Conservation (phyloP, 2,888 invertebrate species). For the Chydorus sphaericus region DNA sequence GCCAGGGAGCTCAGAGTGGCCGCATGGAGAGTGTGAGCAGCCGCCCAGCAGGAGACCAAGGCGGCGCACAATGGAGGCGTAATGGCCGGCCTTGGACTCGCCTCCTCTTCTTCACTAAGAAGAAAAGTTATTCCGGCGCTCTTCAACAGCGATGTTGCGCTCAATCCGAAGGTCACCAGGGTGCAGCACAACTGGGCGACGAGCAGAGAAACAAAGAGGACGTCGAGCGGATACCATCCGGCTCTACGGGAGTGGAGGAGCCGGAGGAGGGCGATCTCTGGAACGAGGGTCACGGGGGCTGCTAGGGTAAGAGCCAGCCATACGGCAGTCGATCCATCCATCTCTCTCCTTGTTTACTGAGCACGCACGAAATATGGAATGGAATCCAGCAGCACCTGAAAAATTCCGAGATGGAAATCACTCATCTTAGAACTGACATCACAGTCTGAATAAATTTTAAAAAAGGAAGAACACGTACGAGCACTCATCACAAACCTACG, state of each 20-base stretch:
- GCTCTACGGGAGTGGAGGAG: slow-evolving; percentile 34
- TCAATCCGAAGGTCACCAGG: slow-evolving; percentile 10
- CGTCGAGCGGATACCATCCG: slow-evolving; percentile 37
- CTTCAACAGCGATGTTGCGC: slow-evolving; percentile 12
- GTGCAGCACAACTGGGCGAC: slow-evolving; percentile 23
- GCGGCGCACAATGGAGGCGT: slow-evolving; percentile 28
- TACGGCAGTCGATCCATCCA: slow-evolving; percentile 12
- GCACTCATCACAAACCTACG: no score
- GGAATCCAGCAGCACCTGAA: no score
- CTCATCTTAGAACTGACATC: no score
- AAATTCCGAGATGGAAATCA: no score
- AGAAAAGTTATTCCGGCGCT: slow-evolving; percentile 9
- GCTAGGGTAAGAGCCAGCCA: slow-evolving; percentile 19
- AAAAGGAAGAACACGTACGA: no score
- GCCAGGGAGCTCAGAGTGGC: slow-evolving; percentile 36
- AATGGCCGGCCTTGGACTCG: slow-evolving; percentile 22
- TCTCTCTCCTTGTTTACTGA: not conserved
- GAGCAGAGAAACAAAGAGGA: slow-evolving; percentile 34
- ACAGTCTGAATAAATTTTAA: no score
- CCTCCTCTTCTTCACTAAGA: slow-evolving; percentile 17
- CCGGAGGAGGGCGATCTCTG: slow-evolving; percentile 29
- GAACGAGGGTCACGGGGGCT: slow-evolving; percentile 1
- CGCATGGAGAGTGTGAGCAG: slow-evolving; percentile 37
- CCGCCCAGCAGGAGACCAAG: slow-evolving; percentile 36
- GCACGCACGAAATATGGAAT: not conserved